Evolutionary conservation across 2,888 invertebrate genomes (phyloP).

Genomic region (Rhyacophila evoluta): DNA sequence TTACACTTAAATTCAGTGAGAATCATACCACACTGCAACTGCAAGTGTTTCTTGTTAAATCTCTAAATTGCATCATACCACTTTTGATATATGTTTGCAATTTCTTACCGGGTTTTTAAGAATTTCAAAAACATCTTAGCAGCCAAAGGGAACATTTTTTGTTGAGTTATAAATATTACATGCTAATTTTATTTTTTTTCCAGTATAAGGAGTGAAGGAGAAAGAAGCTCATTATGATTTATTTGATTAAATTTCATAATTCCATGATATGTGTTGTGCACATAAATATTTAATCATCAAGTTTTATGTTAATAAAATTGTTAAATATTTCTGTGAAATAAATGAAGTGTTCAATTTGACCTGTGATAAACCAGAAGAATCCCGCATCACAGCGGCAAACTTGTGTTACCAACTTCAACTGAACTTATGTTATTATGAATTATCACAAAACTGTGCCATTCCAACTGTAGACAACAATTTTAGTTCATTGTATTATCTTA

Average conservation of each 20-base stretch:
- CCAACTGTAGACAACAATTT: not conserved
- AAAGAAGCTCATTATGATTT: not conserved
- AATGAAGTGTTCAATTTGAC: constrained; percentile 35
- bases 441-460: constrained; percentile 5
- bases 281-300: constrained; percentile 36
- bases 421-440: not conserved
- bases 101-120: too few relatives aligned
- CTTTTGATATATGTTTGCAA: too few relatives aligned
- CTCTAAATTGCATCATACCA: too few relatives aligned
- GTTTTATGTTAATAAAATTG: constrained; percentile 20
- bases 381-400: not conserved
- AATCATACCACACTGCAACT: too few relatives aligned
- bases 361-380: constrained; percentile 33
- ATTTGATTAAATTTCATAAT: constrained; percentile 5
- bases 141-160: too few relatives aligned
- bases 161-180: too few relatives aligned
- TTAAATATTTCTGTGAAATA: constrained; percentile 47
- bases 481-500: not conserved
- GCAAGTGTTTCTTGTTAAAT: too few relatives aligned
- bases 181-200: not conserved
- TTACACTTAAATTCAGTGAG: too few relatives aligned
- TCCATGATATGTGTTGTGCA: constrained; percentile 34
- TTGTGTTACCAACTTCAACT: not conserved
- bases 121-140: not conserved
- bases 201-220: not conserved